Evolutionary conservation across 2,888 invertebrate species (phyloP).

Genomic region (Harpalus rufipes): DNA sequence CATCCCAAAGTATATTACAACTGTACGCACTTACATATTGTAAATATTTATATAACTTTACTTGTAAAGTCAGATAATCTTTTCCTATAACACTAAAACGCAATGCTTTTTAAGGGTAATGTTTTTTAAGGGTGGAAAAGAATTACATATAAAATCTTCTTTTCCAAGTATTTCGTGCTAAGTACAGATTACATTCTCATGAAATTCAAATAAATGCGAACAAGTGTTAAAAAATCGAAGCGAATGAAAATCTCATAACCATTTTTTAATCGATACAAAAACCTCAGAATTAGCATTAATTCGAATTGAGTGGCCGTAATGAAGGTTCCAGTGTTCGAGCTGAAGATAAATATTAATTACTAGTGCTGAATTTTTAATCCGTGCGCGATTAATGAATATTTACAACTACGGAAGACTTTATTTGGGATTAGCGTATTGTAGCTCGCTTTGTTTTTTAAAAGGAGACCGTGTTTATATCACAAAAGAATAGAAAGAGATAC

Average conservation of each 20-base stretch:
- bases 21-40: no score
- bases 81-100: no score
- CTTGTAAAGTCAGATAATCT: no score
- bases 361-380: constrained; percentile 55
- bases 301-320: neutral
- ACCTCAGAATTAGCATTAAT: constrained; percentile 28
- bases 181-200: neutral
- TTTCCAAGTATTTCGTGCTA: neutral
- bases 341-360: constrained; percentile 55
- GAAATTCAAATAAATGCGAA: neutral
- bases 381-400: constrained; percentile 50
- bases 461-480: neutral
- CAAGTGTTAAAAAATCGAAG: neutral
- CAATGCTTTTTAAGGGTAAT: no score
- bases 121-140: neutral
- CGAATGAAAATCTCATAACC: constrained; percentile 18
- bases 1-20: neutral
- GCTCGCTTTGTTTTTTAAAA: neutral
- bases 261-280: constrained; percentile 35
- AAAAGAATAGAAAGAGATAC: neutral
- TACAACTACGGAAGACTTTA: constrained; percentile 35
- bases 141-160: neutral
- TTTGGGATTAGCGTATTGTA: constrained; percentile 19
- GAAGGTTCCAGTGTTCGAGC: neutral
- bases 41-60: no score